Percentiles rank a stretch among this genome's conserved stretches.
Evolutionary conservation across 2,113 vertebrate species (phyloP).

Genomic region (Dasyprocta punctata): DNA sequence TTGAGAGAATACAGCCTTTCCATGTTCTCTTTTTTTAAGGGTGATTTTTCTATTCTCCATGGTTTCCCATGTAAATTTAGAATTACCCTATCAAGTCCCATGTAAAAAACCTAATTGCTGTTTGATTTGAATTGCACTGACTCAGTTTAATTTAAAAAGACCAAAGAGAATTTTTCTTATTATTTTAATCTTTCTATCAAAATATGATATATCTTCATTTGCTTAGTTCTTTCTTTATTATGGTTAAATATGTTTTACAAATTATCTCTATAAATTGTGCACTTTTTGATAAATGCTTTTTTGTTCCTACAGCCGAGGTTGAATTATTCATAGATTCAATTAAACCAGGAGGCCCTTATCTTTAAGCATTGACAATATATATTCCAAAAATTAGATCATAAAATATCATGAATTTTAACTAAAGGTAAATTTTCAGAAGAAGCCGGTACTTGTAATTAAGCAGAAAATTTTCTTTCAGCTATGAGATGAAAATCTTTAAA

Average conservation of each 20-base stretch:
- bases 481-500: conserved; percentile 34
- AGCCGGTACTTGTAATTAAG: conserved; percentile 23
- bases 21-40: background rate
- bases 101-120: background rate
- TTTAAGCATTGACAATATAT: conserved; percentile 28
- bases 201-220: background rate
- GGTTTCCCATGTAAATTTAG: background rate
- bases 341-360: conserved; percentile 40
- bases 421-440: conserved; percentile 39
- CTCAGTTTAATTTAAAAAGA: background rate
- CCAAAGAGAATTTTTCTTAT: background rate
- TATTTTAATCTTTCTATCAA: background rate
- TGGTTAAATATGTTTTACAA: background rate
- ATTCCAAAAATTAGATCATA: conserved; percentile 58
- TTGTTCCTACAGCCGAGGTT: conserved; percentile 24
- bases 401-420: conserved; percentile 49
- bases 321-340: conserved; percentile 42
- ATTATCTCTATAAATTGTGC: background rate
- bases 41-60: background rate
- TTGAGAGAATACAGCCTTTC: background rate
- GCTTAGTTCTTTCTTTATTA: conserved; percentile 9
- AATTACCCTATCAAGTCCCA: background rate
- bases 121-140: background rate
- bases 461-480: conserved; percentile 44
- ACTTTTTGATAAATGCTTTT: background rate